These are phyloP conservation scores for Oceanodroma leucorhoa DNA, from an alignment of 2,797 vertebrate species.

Conservation along the genomic window DNA sequence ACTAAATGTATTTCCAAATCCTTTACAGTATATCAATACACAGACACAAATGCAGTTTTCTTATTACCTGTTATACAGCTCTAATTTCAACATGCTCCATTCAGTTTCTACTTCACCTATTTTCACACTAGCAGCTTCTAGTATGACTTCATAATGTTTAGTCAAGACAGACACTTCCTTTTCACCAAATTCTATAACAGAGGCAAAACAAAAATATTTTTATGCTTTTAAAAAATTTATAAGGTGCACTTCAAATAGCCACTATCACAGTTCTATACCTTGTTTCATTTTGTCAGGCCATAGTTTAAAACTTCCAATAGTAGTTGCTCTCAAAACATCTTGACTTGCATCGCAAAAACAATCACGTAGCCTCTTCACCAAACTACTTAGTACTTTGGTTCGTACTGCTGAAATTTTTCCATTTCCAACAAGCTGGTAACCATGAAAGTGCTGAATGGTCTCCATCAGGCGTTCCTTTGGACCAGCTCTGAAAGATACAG, in stretches of 20 bases:
- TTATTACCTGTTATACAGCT: conserved; percentile 63
- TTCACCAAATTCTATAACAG: conserved; percentile 64
- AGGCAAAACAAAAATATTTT: not conserved
- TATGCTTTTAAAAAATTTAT: not conserved
- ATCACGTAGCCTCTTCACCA: conserved; percentile 38
- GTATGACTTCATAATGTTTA: conserved; percentile 51
- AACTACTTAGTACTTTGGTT: conserved; percentile 41
- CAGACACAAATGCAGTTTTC: not conserved
- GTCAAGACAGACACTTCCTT: conserved; percentile 57
- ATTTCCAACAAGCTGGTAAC: conserved; percentile 52
- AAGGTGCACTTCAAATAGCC: not conserved
- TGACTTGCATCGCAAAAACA: conserved; percentile 66
- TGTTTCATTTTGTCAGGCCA: conserved; percentile 62
- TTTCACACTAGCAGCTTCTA: conserved; percentile 64
- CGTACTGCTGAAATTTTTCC: conserved; percentile 50
- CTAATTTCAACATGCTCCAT: conserved; percentile 67
- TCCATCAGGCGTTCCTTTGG: conserved; percentile 57
- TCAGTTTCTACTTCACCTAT: conserved; percentile 45
- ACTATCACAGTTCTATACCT: conserved; percentile 27
- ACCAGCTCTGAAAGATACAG: conserved; percentile 25
- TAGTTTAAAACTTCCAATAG: conserved; percentile 69
- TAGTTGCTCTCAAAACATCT: conserved; percentile 58
- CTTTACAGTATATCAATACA: not conserved
- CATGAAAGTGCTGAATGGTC: conserved; percentile 36
- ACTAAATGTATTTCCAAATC: not conserved